phyloP scores from a whole-genome alignment of 2,888 invertebrate genomes.

The Elegia similella region DNA sequence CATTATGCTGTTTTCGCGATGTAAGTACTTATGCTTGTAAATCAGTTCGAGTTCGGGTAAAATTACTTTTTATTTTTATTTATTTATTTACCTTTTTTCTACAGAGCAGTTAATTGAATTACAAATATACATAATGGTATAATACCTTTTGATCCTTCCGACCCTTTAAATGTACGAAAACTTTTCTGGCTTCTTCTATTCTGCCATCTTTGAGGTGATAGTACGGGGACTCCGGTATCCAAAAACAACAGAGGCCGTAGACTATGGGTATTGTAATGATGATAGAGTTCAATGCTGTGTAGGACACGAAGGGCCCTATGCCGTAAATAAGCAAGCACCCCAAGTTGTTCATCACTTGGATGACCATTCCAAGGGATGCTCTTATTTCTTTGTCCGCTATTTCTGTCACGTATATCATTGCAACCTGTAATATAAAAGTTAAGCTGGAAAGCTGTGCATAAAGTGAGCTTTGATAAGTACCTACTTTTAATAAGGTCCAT shows the following conservation, averaged over 20 bases:
- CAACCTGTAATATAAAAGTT: conserved; percentile 48
- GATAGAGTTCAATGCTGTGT: conserved; percentile 63
- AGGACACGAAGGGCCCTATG: conserved; percentile 74
- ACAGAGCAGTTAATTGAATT: too few species aligned
- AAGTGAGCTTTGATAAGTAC: too few species aligned
- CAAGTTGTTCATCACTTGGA: conserved; percentile 73
- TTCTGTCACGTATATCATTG: conserved; percentile 77
- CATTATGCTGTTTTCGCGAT: too few species aligned
- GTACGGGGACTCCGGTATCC: conserved; percentile 84
- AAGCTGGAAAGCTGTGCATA: too few species aligned
- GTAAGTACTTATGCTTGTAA: too few species aligned
- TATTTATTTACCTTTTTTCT: too few species aligned
- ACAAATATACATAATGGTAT: too few species aligned
- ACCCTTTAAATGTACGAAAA: conserved; percentile 67
- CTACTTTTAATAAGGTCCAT: too few species aligned
- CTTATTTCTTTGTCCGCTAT: conserved; percentile 77
- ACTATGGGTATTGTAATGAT: conserved; percentile 69
- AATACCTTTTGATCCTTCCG: conserved; percentile 61
- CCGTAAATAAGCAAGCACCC: conserved; percentile 69
- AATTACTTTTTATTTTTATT: too few species aligned
- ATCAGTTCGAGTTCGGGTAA: too few species aligned
- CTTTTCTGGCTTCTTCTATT: conserved; percentile 66
- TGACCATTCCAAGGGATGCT: conserved; percentile 70
- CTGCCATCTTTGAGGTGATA: conserved; percentile 79
- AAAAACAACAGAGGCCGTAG: conserved; percentile 71